phyloP scores from a whole-genome alignment of 2,797 vertebrate species.

The Perodicticus potto region DNA sequence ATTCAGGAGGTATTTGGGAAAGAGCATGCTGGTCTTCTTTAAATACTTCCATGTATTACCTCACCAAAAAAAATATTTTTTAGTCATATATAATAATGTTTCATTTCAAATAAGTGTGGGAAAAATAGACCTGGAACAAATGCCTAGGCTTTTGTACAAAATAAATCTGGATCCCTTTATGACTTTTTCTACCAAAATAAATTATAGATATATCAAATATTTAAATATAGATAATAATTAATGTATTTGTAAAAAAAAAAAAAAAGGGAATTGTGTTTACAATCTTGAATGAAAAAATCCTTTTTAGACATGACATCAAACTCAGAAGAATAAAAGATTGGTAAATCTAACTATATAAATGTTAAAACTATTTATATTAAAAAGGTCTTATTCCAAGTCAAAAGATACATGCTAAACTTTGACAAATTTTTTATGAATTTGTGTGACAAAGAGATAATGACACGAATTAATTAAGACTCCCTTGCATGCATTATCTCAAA shows the following conservation, averaged over 20 bases:
- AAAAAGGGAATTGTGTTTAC: not conserved
- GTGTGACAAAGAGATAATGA: not conserved
- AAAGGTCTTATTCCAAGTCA: conserved; percentile 20
- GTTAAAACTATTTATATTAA: conserved; percentile 31
- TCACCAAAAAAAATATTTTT: conserved; percentile 31
- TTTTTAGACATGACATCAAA: conserved; percentile 25
- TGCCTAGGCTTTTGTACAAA: not conserved
- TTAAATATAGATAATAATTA: conserved; percentile 39
- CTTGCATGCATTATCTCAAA: not conserved
- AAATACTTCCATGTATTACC: not conserved
- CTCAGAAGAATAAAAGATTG: conserved; percentile 46
- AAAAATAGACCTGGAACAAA: not conserved
- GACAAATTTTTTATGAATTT: conserved; percentile 28
- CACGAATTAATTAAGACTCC: not conserved
- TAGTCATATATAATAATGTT: not conserved
- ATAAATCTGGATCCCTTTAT: not conserved
- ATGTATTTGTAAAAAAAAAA: not conserved
- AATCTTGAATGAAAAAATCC: not conserved
- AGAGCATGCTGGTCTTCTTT: not conserved
- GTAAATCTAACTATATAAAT: conserved; percentile 44
- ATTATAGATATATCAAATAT: conserved; percentile 2
- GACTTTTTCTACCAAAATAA: conserved; percentile 1
- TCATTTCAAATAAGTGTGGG: not conserved
- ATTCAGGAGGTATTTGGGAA: not conserved
- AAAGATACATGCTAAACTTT: conserved; percentile 44